phyloP scores from a whole-genome alignment of 2,888 invertebrate species.

The Furcula furcula region DNA sequence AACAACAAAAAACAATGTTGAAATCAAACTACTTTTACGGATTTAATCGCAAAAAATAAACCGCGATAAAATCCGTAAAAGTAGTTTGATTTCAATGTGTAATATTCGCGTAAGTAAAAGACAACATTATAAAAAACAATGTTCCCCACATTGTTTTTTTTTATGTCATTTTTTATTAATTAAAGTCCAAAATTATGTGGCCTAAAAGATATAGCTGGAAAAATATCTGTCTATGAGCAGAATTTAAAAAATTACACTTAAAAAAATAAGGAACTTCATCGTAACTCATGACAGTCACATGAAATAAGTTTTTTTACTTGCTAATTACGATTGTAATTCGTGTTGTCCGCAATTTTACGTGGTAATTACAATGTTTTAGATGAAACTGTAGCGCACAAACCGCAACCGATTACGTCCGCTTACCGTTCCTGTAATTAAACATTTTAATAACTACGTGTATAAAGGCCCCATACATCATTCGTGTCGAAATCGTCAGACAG shows the following conservation, averaged over 20 bases:
- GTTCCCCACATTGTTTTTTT: no score
- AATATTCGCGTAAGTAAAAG: no score
- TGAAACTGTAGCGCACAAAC: conserved; percentile 71
- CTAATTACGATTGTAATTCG: conserved; percentile 54
- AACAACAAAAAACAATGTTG: no score
- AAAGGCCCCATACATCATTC: conserved; percentile 17
- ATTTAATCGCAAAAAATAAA: no score
- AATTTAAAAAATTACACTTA: not conserved
- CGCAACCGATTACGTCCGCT: conserved; percentile 62
- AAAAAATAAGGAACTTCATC: conserved; percentile 16
- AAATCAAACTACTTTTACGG: no score
- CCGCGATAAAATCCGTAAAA: no score
- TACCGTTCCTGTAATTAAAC: conserved; percentile 80
- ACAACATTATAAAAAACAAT: no score
- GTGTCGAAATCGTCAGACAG: no score
- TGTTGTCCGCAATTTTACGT: conserved; percentile 45
- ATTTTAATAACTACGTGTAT: conserved; percentile 66
- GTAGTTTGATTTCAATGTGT: no score
- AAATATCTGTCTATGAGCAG: not conserved
- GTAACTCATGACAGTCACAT: conserved; percentile 10
- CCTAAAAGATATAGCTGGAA: not conserved
- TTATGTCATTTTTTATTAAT: no score
- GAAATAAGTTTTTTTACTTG: conserved; percentile 39
- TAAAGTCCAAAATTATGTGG: no score
- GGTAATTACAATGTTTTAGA: conserved; percentile 68